phyloP scores from a whole-genome alignment of 2,797 vertebrate genomes.

The Chelonia mydas region DNA sequence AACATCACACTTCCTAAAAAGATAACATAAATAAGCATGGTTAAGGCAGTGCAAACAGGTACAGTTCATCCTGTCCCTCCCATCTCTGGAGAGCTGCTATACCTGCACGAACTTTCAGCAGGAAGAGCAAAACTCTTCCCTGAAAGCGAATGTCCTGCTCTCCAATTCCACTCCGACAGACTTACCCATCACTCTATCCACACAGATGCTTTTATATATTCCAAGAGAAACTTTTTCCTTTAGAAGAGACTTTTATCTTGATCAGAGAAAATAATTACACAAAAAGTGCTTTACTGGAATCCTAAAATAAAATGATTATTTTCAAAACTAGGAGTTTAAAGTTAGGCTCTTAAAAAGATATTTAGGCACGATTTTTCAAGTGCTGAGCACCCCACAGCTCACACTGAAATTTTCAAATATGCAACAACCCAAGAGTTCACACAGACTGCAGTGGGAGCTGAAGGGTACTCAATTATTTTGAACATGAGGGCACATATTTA shows the following conservation, averaged over 20 bases:
- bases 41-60: not conserved
- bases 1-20: not conserved
- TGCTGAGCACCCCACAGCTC: not conserved
- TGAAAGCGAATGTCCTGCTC: not conserved
- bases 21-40: accelerated
- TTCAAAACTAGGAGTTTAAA: not conserved
- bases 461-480: not conserved
- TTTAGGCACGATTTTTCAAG: not conserved
- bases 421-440: no score
- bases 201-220: not conserved
- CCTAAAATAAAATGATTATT: slow-evolving; percentile 45
- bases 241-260: not conserved
- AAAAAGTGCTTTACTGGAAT: slow-evolving; percentile 14
- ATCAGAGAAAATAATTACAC: not conserved
- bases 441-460: no score
- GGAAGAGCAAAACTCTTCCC: not conserved
- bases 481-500: not conserved
- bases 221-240: not conserved
- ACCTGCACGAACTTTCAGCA: not conserved
- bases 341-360: not conserved
- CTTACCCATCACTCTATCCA: not conserved
- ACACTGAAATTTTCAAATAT: not conserved
- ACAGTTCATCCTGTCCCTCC: accelerated
- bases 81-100: not conserved
- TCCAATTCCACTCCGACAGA: not conserved